Conservation (phyloP, 2,113 vertebrate genomes). For the Bubalus kerabau region DNA sequence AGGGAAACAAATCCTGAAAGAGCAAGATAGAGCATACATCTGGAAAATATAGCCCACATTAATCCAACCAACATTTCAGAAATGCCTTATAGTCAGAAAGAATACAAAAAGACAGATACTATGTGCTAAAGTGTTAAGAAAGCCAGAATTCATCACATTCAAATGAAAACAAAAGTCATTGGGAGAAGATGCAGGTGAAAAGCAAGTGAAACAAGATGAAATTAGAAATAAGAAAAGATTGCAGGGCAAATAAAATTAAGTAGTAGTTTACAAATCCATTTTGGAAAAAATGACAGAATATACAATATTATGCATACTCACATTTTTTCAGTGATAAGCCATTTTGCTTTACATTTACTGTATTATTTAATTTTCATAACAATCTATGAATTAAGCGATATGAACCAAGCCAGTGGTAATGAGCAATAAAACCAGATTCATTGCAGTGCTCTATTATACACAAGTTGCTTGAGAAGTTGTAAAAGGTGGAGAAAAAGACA, state of each 20-base stretch:
- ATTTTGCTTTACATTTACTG: not conserved
- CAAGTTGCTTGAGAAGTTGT: not conserved
- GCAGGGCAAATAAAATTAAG: not conserved
- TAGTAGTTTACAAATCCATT: not conserved
- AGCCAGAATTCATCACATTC: not conserved
- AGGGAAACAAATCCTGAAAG: not conserved
- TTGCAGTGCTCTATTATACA: not conserved
- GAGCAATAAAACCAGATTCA: not conserved
- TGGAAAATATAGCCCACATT: not conserved
- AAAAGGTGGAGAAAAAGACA: not conserved
- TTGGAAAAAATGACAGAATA: not conserved
- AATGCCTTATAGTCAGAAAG: not conserved
- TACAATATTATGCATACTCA: not conserved
- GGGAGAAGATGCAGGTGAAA: not conserved
- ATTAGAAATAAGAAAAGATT: constrained; percentile 5
- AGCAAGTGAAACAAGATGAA: not conserved
- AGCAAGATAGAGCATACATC: not conserved
- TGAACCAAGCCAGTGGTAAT: not conserved
- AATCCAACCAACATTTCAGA: not conserved
- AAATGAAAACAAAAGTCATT: not conserved
- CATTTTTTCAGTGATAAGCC: not conserved
- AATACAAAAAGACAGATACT: not conserved
- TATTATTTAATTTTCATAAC: constrained; percentile 14
- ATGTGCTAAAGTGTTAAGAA: constrained; percentile 6
- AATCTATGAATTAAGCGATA: not conserved